A percentile compares a stretch with the other conserved stretches of the same genome.
phyloP scores from a whole-genome alignment of 1,140 invertebrate genomes.

The Aphis gossypii region DNA sequence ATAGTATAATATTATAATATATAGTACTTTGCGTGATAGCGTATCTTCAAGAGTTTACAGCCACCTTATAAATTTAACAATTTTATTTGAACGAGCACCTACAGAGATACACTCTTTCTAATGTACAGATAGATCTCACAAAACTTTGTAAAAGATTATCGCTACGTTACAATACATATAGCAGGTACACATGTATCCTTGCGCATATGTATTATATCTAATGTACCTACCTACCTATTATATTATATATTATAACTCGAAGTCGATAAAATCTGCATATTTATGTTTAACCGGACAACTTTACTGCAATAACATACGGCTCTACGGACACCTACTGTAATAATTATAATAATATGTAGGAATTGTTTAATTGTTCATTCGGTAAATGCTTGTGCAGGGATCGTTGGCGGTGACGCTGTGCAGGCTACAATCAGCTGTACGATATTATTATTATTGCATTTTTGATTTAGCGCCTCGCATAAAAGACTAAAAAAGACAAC shows the following conservation, averaged over 20 bases:
- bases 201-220: not conserved
- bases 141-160: not conserved
- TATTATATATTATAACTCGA: not conserved
- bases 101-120: not conserved
- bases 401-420: not conserved
- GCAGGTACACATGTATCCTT: too few relatives aligned
- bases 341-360: not conserved
- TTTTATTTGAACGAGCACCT: not conserved
- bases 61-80: not conserved
- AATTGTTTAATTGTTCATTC: not conserved
- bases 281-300: not conserved
- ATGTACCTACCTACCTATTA: too few relatives aligned
- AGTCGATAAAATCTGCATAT: not conserved
- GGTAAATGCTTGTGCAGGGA: not conserved
- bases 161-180: too few relatives aligned
- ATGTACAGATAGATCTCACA: not conserved
- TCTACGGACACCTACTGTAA: not conserved
- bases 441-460: slow-evolving; percentile 1
- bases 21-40: not conserved
- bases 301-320: not conserved
- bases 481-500: not conserved
- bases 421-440: not conserved
- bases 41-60: not conserved
- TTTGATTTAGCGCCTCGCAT: not conserved
- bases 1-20: too few relatives aligned